Evolutionary conservation across 2,888 invertebrate genomes (phyloP), one percentile per base, ranked within the genome.

Genomic region (Campoplex nolae): DNA sequence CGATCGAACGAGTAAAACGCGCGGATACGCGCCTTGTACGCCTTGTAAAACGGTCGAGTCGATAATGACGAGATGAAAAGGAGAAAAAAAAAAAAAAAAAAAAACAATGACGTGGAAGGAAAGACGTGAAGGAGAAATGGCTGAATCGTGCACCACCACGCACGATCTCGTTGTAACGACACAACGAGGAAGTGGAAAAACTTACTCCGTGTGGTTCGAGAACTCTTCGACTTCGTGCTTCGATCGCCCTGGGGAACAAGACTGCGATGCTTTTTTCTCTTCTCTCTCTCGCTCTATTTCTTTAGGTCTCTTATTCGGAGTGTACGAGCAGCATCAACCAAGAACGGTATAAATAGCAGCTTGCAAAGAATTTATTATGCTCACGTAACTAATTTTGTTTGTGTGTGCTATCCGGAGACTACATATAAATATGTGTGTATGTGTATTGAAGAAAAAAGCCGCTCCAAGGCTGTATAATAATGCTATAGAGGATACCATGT

Each of bases 291-390:
- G 71, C 70, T 45, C 58, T 48, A 18, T 51, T 51, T 68, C 70
- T 54, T 23, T 18, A n/a, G 38, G 28, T n/a, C n/a, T 54, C 56
- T 74, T 38, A 62, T 62, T 32, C 62, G 1, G 18, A 74, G 48
- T 54, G 71, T 32, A 71, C 45, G 58, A 56, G 3, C 35, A 62
- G 58, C 71, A 73, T 18, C 62, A 73, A 67, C 67, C 78, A 48
- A 51, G 80, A 62, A 58, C 45, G 28, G 70, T 79, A 71, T 54
- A 76, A 58, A 76, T 71, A 71, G 76, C 71, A 80, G 56, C 80
- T 68, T 68, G 80, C 83, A 32, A 76, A 58, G 83, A 86, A 86
- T 86, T 86, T 86, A 86, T 86, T 86, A 83, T 77, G 75, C 56
- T 77, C 83, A 75, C 80, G 80, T 77, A 83, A 86, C 86, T 86